Evolutionary conservation across 2,113 vertebrate genomes (phyloP), one percentile per base, ranked within the genome.

Genomic region (Pelusios castaneus): DNA sequence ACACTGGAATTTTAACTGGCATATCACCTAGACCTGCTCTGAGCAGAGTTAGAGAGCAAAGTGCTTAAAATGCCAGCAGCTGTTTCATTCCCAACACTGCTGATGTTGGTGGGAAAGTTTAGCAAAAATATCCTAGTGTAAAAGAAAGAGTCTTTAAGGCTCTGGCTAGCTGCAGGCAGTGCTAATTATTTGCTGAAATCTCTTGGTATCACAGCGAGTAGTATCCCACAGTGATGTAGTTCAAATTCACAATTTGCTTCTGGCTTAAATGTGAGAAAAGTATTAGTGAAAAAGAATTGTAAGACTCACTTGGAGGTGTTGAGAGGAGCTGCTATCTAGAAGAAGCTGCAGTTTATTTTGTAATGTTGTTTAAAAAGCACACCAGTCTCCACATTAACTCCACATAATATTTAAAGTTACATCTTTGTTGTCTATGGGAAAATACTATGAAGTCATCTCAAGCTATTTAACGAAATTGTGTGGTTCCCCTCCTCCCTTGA

Each of bases 171-270:
- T 96, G 91, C 97, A 95, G 96, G 92, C 55, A 12, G 92, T 96
- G 95, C 98, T 97, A 95, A 97, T 98, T 98, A 96, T 98, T 98
- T 97, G 97, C 95, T 80, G 51, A 92, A 93, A 95, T 96, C 95
- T 49, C 17, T 81, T 47, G 70, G 31, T 94, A 92, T 67, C 97
- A 96, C 93, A 93, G 92, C 93, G 93, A 96, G 91, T 91, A 95
- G 92, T 49, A 87, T 97, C 97, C 93, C 87, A 79, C 96, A 97
- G 96, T 92, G 86, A 93, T 92, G 52, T 80, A 0, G 77, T 97
- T 95, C 82, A 94, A 60, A 96, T 96, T 97, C 67, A 89, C 89
- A 83, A n/a, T 93, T 94, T 94, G 34, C 77, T 89, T 94, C 90
- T 95, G 89, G 79, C 91, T 91, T 51, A 31, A 89, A 83, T 95